Evolutionary conservation across 2,113 vertebrate genomes (phyloP).

Genomic region (Neogobius melanostomus): DNA sequence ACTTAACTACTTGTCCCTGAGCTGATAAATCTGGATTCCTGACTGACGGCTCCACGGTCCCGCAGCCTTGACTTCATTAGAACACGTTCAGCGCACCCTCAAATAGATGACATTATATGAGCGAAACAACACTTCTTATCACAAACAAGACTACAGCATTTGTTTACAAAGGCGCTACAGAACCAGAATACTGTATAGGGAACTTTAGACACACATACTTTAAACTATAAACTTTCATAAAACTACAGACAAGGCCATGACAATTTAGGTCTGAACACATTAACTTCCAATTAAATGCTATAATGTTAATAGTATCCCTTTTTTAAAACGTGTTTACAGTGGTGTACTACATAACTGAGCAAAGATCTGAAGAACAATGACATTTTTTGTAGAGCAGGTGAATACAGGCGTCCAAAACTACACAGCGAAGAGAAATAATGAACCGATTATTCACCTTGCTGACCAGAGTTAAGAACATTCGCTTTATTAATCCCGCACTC

Average conservation of each 20-base stretch:
- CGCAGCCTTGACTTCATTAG: constrained; percentile 64
- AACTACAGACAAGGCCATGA: neutral
- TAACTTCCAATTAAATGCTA: too few species aligned
- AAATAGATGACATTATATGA: constrained; percentile 70
- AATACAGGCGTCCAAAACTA: neutral
- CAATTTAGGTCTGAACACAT: neutral
- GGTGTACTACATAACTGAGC: too few species aligned
- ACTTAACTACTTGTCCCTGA: constrained; percentile 54
- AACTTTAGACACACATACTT: neutral
- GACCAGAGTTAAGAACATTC: neutral
- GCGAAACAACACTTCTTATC: constrained; percentile 57
- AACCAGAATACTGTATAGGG: neutral
- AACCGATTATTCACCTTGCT: neutral
- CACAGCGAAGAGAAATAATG: neutral
- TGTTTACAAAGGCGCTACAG: neutral
- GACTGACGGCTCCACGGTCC: constrained; percentile 37
- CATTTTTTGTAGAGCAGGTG: neutral
- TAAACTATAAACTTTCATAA: too few species aligned
- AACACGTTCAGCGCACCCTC: constrained; percentile 61
- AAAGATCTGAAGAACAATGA: neutral
- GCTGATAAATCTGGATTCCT: constrained; percentile 68
- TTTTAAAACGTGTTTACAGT: too few species aligned
- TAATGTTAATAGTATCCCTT: too few species aligned
- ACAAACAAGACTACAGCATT: constrained; percentile 16
- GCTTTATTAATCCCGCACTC: neutral